Evolutionary conservation across 2,797 vertebrate genomes (phyloP), one percentile per base, ranked within the genome.

Genomic region (Orientallactaga sibirica): DNA sequence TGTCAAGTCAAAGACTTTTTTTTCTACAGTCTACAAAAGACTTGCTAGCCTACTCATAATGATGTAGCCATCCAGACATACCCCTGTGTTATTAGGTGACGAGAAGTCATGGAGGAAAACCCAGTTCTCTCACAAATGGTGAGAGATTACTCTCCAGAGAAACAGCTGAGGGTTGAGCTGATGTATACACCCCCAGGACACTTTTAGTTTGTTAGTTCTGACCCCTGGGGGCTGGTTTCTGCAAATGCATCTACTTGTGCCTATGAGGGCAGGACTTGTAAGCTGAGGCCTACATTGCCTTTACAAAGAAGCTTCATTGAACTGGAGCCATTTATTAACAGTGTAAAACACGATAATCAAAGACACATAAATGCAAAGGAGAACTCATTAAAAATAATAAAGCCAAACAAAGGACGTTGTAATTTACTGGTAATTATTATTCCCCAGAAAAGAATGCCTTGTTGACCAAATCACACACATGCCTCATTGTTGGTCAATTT

Each of bases 171-270:
- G 64, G 29, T 43, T 67, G 55, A 64, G 55, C 24, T 52, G 48
- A n/a, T 33, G 37, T 83, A 14, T 62, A 33, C 37, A 6, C 29
- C 12, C 52, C 37, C 3, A 22, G 48, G 68, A n/a, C 58, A 62
- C n/a, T 70, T 92, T 87, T 62, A n/a, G 87, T 90, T 96, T 94
- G 90, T 76, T 92, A 82, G 81, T 88, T 92, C 93, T 97, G 95
- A 90, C 88, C 86, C 81, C 92, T 96, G 79, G 68, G 81, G 95
- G 82, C 58, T 68, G 6, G 18, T 78, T 88, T 93, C 88, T 94
- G 95, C 68, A 92, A 92, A 81, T 83, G 64, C 58, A 70, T 64
- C 37, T 88, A 37, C 10, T 73, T 68, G 37, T 48, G 37, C 8
- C 3, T 0, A 0, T 25, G n/a, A 29, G 66, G 76, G 66, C 37